phyloP scores from a whole-genome alignment of 2,888 invertebrate genomes.

The Amitus sp. region DNA sequence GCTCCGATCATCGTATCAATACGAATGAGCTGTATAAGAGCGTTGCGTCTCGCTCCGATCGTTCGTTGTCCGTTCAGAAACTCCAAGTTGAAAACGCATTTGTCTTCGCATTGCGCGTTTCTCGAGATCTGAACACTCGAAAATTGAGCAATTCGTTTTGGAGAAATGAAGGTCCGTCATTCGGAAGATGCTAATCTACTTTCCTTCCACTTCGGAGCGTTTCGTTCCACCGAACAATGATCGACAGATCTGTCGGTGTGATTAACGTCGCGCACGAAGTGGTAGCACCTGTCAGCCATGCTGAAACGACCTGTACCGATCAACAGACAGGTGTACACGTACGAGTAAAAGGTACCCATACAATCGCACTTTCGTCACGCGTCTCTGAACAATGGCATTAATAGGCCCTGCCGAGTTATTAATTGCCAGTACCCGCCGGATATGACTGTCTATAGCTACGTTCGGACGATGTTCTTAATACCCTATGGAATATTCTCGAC shows the following conservation, averaged over 20 bases:
- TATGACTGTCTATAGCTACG: conserved; percentile 63
- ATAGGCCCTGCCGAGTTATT: conserved; percentile 64
- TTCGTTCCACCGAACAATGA: conserved; percentile 50
- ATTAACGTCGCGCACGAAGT: conserved; percentile 53
- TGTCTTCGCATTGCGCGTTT: no score
- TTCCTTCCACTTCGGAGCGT: conserved; percentile 42
- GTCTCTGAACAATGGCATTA: conserved; percentile 66
- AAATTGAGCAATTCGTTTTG: background rate
- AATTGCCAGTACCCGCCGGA: conserved; percentile 64
- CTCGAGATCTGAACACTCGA: no score
- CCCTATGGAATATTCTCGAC: conserved; percentile 46
- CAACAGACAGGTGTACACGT: conserved; percentile 22
- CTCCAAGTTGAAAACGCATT: conserved; percentile 5
- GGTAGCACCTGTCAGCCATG: conserved; percentile 55
- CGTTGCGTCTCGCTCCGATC: conserved; percentile 39
- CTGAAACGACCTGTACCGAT: conserved; percentile 40
- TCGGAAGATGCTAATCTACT: conserved; percentile 15
- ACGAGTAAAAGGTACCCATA: conserved; percentile 31
- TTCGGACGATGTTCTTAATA: conserved; percentile 54
- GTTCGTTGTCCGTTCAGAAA: conserved; percentile 26
- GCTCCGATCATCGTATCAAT: conserved; percentile 39
- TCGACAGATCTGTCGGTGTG: conserved; percentile 50
- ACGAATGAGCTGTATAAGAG: conserved; percentile 38
- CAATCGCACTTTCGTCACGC: conserved; percentile 59
- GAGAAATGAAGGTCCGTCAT: background rate